Evolutionary conservation across 2,797 vertebrate genomes (phyloP).

Genomic region (Caiman crocodilus): DNA sequence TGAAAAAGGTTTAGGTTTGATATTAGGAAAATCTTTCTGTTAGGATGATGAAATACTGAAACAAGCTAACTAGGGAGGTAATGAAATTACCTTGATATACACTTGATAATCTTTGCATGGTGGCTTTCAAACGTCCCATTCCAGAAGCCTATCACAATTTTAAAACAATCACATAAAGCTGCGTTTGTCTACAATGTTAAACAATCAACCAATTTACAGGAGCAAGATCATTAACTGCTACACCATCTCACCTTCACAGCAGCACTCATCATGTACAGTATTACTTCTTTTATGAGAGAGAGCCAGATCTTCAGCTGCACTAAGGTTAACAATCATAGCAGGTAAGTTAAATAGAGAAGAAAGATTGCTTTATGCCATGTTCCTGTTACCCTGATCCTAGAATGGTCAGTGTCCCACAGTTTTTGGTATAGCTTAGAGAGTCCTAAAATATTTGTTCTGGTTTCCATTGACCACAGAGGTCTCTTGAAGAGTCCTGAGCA

Average conservation of each 20-base stretch:
- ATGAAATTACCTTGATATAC: too few species aligned
- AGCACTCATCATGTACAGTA: background rate
- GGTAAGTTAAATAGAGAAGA: background rate
- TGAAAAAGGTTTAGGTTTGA: too few species aligned
- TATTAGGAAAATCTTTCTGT: too few species aligned
- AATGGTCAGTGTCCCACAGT: background rate
- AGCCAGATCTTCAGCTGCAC: background rate
- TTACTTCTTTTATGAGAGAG: background rate
- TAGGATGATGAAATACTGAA: too few species aligned
- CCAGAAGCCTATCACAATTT: too few species aligned
- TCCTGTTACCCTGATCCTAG: background rate
- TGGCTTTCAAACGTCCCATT: too few species aligned
- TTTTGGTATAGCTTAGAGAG: background rate
- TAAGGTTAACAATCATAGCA: background rate
- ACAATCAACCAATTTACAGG: background rate
- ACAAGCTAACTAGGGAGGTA: too few species aligned
- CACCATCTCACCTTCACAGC: background rate
- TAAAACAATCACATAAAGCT: background rate
- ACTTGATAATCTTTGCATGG: too few species aligned
- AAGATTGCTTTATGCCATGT: background rate
- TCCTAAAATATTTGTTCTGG: background rate
- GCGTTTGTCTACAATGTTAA: background rate
- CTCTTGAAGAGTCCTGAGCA: background rate
- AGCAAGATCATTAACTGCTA: background rate
- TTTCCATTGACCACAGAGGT: background rate